Evolutionary conservation across 2,888 invertebrate species (phyloP).

Genomic region (Lithosia quadra): DNA sequence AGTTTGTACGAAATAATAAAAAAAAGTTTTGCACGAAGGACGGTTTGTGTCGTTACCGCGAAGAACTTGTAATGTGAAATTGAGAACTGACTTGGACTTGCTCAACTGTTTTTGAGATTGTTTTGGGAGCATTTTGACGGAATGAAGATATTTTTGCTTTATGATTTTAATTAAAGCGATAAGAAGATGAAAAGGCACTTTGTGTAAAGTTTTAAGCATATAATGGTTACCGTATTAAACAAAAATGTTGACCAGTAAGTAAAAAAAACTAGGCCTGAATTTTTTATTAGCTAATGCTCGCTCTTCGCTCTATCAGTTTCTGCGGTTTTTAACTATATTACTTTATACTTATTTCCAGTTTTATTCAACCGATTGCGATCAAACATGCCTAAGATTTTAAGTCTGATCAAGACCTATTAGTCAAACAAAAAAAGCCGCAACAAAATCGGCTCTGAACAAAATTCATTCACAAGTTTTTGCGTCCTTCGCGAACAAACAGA

Average conservation of each 20-base stretch:
- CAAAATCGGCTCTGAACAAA: too few species aligned
- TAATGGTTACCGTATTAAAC: neutral
- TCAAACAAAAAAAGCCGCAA: too few species aligned
- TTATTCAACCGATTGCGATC: too few species aligned
- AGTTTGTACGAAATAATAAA: slow-evolving; percentile 42
- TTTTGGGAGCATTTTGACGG: slow-evolving; percentile 22
- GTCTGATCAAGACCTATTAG: too few species aligned
- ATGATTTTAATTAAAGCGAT: neutral
- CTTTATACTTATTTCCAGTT: too few species aligned
- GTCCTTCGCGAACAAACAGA: too few species aligned
- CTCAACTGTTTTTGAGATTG: slow-evolving; percentile 35
- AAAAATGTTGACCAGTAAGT: neutral
- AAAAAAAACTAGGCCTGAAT: neutral
- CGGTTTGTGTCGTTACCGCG: slow-evolving; percentile 35
- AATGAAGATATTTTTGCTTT: neutral
- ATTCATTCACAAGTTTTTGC: too few species aligned
- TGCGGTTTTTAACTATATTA: too few species aligned
- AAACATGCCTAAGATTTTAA: too few species aligned
- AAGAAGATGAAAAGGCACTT: neutral
- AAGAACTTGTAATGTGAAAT: slow-evolving; percentile 49
- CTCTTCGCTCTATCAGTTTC: too few species aligned
- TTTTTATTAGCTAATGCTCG: slow-evolving; percentile 49
- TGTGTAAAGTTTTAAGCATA: neutral
- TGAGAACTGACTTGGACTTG: slow-evolving; percentile 32
- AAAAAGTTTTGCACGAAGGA: slow-evolving; percentile 33